Percentiles rank a stretch among this genome's conserved stretches.
phyloP scores from a whole-genome alignment of 2,888 invertebrate genomes.

The Athetis lepigone region DNA sequence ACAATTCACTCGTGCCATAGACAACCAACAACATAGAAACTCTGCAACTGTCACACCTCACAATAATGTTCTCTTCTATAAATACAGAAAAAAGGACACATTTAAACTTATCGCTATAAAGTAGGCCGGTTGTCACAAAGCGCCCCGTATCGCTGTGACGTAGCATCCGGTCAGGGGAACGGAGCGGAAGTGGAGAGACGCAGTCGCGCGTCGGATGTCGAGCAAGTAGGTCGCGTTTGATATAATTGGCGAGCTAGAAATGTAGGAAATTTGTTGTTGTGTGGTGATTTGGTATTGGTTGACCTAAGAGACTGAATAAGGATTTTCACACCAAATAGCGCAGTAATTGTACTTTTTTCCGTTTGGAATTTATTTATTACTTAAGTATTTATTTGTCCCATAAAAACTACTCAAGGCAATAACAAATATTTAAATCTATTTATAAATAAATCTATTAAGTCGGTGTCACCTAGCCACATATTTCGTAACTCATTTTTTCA shows the following conservation, averaged over 20 bases:
- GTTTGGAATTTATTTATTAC: too few relatives aligned
- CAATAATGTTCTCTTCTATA: constrained; percentile 31
- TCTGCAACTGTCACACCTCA: constrained; percentile 13
- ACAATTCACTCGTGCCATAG: not conserved
- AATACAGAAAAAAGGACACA: constrained; percentile 50
- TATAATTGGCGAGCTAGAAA: constrained; percentile 45
- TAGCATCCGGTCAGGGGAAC: constrained; percentile 63
- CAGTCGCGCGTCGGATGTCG: constrained; percentile 65
- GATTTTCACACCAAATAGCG: too few relatives aligned
- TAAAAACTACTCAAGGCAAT: too few relatives aligned
- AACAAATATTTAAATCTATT: too few relatives aligned
- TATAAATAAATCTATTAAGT: too few relatives aligned
- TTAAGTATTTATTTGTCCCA: too few relatives aligned
- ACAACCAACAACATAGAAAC: not conserved
- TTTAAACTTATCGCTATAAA: constrained; percentile 64
- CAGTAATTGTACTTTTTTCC: too few relatives aligned
- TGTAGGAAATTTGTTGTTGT: not conserved
- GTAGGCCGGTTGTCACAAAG: constrained; percentile 67
- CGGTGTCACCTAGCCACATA: too few relatives aligned
- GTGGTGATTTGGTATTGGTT: not conserved
- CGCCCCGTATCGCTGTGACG: constrained; percentile 61
- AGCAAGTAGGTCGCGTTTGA: constrained; percentile 68
- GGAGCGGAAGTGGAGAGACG: constrained; percentile 55
- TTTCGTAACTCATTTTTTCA: too few relatives aligned
- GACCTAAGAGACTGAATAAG: too few relatives aligned